These are phyloP conservation scores for Hypsibius dujardini DNA, from an alignment of 1,140 invertebrate genomes.

Conservation along the genomic window DNA sequence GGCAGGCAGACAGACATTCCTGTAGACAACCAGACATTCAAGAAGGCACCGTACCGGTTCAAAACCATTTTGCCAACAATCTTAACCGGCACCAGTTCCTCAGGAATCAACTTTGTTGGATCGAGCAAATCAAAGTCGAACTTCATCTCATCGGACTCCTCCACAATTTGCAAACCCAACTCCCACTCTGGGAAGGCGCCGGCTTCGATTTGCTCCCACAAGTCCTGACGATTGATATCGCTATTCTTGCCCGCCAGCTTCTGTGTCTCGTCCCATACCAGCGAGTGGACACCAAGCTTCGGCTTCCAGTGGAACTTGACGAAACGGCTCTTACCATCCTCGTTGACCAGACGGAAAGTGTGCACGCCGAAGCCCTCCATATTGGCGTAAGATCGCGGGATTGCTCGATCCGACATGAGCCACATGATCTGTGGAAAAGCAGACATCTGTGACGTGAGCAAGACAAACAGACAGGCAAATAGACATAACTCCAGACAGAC, in stretches of 20 bases:
- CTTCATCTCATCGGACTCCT: conserved; percentile 16
- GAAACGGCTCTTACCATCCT: conserved; percentile 40
- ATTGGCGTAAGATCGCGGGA: conserved; percentile 39
- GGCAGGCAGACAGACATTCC: too few relatives aligned
- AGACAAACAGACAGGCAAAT: too few relatives aligned
- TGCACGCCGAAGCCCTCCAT: conserved; percentile 54
- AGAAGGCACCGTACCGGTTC: conserved; percentile 36
- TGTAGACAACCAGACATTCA: too few relatives aligned
- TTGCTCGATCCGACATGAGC: conserved; percentile 42
- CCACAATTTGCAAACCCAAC: conserved; percentile 33
- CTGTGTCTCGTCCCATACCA: conserved; percentile 33
- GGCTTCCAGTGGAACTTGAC: conserved; percentile 43
- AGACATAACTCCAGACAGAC: too few relatives aligned
- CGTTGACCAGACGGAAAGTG: conserved; percentile 51
- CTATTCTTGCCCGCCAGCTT: conserved; percentile 32
- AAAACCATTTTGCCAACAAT: conserved; percentile 74
- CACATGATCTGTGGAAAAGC: conserved; percentile 31
- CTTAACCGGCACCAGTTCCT: conserved; percentile 14
- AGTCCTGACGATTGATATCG: conserved; percentile 36
- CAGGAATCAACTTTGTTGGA: conserved; percentile 18
- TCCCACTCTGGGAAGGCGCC: conserved; percentile 38
- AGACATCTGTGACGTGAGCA: too few relatives aligned
- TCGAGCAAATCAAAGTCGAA: conserved; percentile 17
- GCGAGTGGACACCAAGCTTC: conserved; percentile 37
- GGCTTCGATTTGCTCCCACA: conserved; percentile 36